These are phyloP conservation scores for Coracias cyanogaster DNA, from an alignment of 2,797 vertebrate genomes.

Conservation along the genomic window DNA sequence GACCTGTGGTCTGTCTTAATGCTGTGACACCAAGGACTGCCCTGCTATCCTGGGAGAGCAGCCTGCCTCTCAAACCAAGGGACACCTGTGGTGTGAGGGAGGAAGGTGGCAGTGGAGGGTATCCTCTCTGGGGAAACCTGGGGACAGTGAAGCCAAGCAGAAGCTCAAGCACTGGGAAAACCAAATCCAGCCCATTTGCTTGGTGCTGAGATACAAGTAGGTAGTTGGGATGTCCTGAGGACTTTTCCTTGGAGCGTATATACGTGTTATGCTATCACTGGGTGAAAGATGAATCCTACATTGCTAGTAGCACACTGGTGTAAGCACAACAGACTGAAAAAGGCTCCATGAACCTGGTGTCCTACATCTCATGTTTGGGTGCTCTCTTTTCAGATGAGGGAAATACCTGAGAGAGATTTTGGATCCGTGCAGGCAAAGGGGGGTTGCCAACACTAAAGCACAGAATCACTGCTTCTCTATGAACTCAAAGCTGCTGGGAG, in stretches of 20 bases:
- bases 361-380: background rate
- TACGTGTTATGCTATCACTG: background rate
- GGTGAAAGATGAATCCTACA: background rate
- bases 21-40: background rate
- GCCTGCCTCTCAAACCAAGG: background rate
- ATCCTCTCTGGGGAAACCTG: background rate
- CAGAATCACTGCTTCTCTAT: background rate
- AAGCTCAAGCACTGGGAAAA: background rate
- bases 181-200: background rate
- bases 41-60: background rate
- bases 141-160: background rate
- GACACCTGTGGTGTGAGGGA: accelerated
- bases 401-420: background rate
- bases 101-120: background rate
- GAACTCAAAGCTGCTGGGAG: background rate
- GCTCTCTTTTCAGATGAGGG: background rate
- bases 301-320: background rate
- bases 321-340: background rate
- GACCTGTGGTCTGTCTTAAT: background rate
- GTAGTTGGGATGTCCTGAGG: background rate
- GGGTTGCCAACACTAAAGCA: background rate
- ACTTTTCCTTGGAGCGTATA: background rate
- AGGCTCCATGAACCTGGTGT: background rate
- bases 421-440: background rate
- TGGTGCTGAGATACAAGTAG: background rate